Conservation (phyloP, 2,888 invertebrate species). For the Caenorhabditis doughertyi region DNA sequence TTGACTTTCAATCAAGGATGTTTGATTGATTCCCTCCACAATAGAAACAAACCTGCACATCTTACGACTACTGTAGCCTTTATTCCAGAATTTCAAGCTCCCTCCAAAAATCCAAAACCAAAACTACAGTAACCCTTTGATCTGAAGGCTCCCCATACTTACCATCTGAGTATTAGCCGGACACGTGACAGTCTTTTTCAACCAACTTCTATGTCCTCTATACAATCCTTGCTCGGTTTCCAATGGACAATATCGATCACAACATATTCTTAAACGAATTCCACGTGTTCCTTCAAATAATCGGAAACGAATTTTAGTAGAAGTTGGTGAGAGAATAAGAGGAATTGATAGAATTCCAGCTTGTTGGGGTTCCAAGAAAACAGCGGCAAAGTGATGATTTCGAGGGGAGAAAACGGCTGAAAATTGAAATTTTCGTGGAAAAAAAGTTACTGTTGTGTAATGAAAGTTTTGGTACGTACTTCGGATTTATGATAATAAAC, state of each 20-base stretch:
- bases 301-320: conserved; percentile 68
- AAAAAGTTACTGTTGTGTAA: not conserved
- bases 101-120: too few species aligned
- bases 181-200: conserved; percentile 72
- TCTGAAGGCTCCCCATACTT: not conserved
- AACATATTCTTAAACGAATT: conserved; percentile 77
- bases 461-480: too few species aligned
- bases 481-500: too few species aligned
- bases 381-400: conserved; percentile 76
- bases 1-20: too few species aligned
- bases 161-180: conserved; percentile 77
- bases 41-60: too few species aligned
- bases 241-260: conserved; percentile 77
- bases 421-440: conserved; percentile 24
- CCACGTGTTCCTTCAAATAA: conserved; percentile 78
- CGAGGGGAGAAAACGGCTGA: conserved; percentile 73
- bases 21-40: too few species aligned
- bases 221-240: conserved; percentile 76
- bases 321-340: conserved; percentile 47
- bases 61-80: too few species aligned
- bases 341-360: conserved; percentile 72
- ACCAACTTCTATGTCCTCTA: conserved; percentile 76
- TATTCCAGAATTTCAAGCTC: too few species aligned
- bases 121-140: too few species aligned
- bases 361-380: conserved; percentile 77